Conservation (phyloP, 2,797 vertebrate species). For the Myotis myotis region DNA sequence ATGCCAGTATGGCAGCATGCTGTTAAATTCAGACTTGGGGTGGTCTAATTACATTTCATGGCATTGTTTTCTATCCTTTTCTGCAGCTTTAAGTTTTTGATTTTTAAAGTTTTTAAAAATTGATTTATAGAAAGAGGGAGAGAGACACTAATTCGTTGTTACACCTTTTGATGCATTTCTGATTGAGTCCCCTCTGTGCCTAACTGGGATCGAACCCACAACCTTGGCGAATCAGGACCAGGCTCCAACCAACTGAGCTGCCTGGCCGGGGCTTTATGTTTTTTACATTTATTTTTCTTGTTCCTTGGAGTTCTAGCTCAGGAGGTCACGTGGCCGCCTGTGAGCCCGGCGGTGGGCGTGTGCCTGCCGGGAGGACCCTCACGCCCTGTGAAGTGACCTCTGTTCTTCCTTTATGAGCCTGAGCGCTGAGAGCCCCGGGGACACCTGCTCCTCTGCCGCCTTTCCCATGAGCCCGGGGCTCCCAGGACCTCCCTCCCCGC, state of each 20-base stretch:
- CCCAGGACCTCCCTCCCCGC: background rate
- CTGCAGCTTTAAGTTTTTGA: background rate
- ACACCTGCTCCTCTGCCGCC: background rate
- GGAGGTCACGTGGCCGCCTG: background rate
- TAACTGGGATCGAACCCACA: too few relatives aligned
- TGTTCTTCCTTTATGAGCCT: background rate
- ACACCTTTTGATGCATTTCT: too few relatives aligned
- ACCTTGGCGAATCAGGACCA: too few relatives aligned
- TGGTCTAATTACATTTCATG: background rate
- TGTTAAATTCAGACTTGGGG: background rate
- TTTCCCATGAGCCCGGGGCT: background rate
- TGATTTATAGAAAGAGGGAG: too few relatives aligned
- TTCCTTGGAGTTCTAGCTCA: background rate
- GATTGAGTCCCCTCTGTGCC: too few relatives aligned
- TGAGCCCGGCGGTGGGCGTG: background rate
- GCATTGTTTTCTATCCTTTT: background rate
- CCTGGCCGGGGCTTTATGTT: too few relatives aligned
- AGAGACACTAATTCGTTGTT: too few relatives aligned
- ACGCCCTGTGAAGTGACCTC: background rate
- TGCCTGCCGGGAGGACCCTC: background rate
- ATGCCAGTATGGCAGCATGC: background rate
- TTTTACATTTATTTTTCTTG: background rate
- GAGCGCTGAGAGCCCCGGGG: background rate
- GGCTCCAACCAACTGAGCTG: too few relatives aligned
- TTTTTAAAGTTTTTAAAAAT: too few relatives aligned